Evolutionary conservation across 2,113 vertebrate genomes (phyloP), one percentile per base, ranked within the genome.

Genomic region (Myxocyprinus asiaticus): DNA sequence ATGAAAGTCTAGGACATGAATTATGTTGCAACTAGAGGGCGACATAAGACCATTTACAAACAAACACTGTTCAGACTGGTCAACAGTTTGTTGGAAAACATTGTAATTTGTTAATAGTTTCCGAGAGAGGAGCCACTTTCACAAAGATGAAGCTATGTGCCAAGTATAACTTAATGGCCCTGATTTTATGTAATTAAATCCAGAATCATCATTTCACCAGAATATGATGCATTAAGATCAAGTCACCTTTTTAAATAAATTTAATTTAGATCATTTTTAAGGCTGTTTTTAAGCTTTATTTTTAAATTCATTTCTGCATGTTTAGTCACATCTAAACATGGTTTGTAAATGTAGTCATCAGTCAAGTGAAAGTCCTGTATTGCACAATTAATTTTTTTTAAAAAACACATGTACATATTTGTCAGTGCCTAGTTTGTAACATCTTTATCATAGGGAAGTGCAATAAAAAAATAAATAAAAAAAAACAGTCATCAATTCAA

Each of bases 21-120:
- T 14, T 17, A 42, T 33, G 9, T 6, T 7, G 17, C 58, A 79
- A 81, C 69, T 61, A 84, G 83, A 50, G 10, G 83, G 70, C 10
- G 66, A 51, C 47, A 71, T 17, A 53, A 47, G 55, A 67, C 64
- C 58, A 53, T 22, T 4, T 76, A 48, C 48, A 43, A 7, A 61
- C 11, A n/a, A 11, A n/a, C 4, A 47, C 14, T n/a, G 12, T 6
- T 33, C 22, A 33, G 15, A 62, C 12, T 64, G 42, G 48, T 14
- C 45, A 43, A 64, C 22, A 9, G n/a, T 33, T 33, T 33, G 22
- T 33, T 15, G 33, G 15, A 74, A 61, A 3, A 17, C 47, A n/a
- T 12, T 61, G 55, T 45, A 50, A 70, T 2, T 44, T 10, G 70
- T 47, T 61, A 43, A 47, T 11, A 10, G 43, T 14, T n/a, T 61